A percentile compares a stretch with the other conserved stretches of the same genome.
Conservation (phyloP, 2,113 vertebrate genomes). For the Hippocampus guttulatus region DNA sequence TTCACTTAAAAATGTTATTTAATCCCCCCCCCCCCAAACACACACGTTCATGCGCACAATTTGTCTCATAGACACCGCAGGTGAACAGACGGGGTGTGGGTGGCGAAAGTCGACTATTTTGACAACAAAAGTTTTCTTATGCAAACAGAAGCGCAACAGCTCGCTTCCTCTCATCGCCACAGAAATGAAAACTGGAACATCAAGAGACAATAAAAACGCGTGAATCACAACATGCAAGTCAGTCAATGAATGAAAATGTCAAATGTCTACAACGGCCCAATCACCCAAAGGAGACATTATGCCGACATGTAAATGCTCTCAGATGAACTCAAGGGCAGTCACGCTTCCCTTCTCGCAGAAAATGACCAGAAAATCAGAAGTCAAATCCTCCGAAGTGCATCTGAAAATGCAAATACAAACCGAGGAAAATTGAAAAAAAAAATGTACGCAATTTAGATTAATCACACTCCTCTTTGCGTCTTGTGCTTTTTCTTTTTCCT, state of each 20-base stretch:
- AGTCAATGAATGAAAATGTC: background rate
- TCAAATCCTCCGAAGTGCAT: background rate
- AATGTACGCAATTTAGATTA: background rate
- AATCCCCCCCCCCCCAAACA: background rate
- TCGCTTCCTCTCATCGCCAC: conserved; percentile 35
- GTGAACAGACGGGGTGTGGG: background rate
- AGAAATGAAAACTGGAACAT: conserved; percentile 23
- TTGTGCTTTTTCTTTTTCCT: background rate
- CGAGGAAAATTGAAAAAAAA: background rate
- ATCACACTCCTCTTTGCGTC: background rate
- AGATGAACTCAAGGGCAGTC: too few relatives aligned
- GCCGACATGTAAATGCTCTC: too few relatives aligned
- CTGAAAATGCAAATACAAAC: background rate
- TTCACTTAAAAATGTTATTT: background rate
- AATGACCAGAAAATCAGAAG: too few relatives aligned
- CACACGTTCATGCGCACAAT: background rate
- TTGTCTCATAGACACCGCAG: background rate
- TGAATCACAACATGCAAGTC: background rate
- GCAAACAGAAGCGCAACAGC: conserved; percentile 45
- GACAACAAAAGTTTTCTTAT: conserved; percentile 53
- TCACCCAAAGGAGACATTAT: too few relatives aligned
- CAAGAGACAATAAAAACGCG: background rate
- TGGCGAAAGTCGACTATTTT: conserved; percentile 41
- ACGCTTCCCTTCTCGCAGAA: too few relatives aligned
- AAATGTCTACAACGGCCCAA: background rate